phyloP scores from a whole-genome alignment of 2,797 vertebrate species.

The Silurus aristotelis region DNA sequence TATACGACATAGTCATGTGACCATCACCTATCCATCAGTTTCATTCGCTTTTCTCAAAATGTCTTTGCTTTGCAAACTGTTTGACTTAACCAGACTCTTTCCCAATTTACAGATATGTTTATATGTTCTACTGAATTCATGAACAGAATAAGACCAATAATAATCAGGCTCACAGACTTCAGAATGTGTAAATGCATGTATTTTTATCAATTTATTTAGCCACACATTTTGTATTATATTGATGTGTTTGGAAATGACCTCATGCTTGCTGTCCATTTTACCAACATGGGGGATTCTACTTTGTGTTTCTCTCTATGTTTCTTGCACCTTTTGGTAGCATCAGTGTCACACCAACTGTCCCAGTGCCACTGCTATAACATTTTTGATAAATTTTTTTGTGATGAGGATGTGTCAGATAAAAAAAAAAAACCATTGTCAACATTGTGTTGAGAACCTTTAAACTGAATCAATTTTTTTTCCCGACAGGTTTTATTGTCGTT shows the following conservation, averaged over 20 bases:
- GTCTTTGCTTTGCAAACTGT: too few species aligned
- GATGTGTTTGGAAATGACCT: neutral
- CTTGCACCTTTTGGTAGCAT: neutral
- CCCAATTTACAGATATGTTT: too few species aligned
- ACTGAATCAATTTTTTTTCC: neutral
- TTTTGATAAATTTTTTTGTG: neutral
- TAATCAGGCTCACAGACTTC: too few species aligned
- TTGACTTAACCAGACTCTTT: too few species aligned
- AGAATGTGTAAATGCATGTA: too few species aligned
- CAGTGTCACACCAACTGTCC: neutral
- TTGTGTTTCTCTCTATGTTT: neutral
- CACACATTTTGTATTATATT: neutral
- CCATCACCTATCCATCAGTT: neutral
- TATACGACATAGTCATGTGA: neutral
- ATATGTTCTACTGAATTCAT: too few species aligned
- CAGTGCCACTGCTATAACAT: neutral
- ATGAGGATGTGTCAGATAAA: conserved; percentile 4
- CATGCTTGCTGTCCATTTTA: neutral
- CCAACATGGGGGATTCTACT: neutral
- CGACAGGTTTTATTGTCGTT: conserved; percentile 14
- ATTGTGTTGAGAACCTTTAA: neutral
- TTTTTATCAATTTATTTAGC: neutral
- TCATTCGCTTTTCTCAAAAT: neutral
- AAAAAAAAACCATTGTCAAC: neutral
- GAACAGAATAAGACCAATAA: too few species aligned